These are phyloP conservation scores for Tipula confusa DNA, from an alignment of 2,888 invertebrate genomes.

Conservation along the genomic window DNA sequence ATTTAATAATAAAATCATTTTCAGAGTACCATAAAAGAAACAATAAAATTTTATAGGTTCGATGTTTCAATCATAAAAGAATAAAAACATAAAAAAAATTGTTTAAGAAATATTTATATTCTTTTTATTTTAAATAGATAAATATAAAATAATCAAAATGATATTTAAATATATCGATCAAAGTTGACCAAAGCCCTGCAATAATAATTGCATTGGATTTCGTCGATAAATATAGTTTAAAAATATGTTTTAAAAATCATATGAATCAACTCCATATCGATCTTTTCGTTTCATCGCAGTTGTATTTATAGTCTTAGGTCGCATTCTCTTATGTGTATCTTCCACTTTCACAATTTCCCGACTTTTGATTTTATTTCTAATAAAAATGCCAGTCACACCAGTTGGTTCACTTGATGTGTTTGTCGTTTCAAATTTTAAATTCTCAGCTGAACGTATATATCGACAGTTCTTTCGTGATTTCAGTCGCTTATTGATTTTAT, in stretches of 20 bases:
- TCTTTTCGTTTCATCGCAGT: neutral
- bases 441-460: neutral
- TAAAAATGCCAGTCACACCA: constrained; percentile 27
- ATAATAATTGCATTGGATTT: too few relatives aligned
- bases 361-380: neutral
- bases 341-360: neutral
- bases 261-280: neutral
- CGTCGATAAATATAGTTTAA: too few relatives aligned
- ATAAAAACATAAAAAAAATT: neutral
- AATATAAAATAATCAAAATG: too few relatives aligned
- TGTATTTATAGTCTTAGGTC: neutral
- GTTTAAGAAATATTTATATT: too few relatives aligned
- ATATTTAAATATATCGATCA: too few relatives aligned
- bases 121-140: too few relatives aligned
- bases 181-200: too few relatives aligned
- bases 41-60: neutral
- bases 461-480: neutral
- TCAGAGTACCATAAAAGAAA: neutral
- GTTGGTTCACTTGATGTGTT: neutral
- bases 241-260: neutral
- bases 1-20: neutral
- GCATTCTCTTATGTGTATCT: neutral
- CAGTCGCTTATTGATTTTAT: neutral
- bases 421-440: neutral
- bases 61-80: neutral